Evolutionary conservation across 1,140 invertebrate species (phyloP).

Genomic region (silkworm (Bombyx mori)): DNA sequence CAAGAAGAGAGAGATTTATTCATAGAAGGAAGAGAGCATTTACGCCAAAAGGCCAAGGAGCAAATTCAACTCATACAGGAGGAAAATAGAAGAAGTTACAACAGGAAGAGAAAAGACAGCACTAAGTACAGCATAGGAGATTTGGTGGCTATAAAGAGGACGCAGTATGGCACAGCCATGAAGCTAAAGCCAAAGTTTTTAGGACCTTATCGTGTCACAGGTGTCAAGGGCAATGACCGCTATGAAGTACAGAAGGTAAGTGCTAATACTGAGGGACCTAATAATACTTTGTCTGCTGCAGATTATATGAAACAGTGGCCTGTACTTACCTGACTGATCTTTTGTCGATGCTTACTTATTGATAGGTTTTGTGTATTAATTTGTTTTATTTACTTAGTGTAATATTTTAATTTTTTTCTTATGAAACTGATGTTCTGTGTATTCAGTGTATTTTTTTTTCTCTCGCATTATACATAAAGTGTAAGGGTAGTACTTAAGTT

Average conservation of each 20-base stretch:
- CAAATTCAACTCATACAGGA: slow-evolving; percentile 32
- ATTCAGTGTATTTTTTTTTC: no score
- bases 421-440: no score
- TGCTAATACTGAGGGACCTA: background rate
- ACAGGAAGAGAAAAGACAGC: slow-evolving; percentile 20
- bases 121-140: slow-evolving; percentile 21
- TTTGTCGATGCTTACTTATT: no score
- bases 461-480: no score
- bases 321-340: background rate
- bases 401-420: no score
- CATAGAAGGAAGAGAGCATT: slow-evolving; percentile 17
- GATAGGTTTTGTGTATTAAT: no score
- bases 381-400: no score
- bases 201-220: slow-evolving; percentile 6
- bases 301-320: slow-evolving; percentile 11
- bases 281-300: slow-evolving; percentile 1
- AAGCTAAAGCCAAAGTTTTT: slow-evolving; percentile 7
- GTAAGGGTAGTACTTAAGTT: no score
- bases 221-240: background rate
- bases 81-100: slow-evolving; percentile 31
- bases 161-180: slow-evolving; percentile 11
- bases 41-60: slow-evolving; percentile 23
- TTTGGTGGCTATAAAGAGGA: slow-evolving; percentile 28
- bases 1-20: slow-evolving; percentile 9
- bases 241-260: slow-evolving; percentile 7